Evolutionary conservation across 2,797 vertebrate species (phyloP).

Genomic region (Lindbergichthys nudifrons): DNA sequence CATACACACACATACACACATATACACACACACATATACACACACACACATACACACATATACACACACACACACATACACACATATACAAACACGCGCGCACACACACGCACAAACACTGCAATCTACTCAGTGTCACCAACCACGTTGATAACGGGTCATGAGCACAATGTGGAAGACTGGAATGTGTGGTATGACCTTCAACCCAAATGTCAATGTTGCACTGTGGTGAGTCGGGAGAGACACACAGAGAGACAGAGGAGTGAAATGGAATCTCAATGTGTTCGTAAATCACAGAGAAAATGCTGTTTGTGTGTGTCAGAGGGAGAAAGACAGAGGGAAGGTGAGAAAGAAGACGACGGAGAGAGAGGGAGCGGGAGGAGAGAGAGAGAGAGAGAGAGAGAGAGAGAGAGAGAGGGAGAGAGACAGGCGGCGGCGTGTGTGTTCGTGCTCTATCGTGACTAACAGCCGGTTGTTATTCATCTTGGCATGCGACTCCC

Average conservation of each 20-base stretch:
- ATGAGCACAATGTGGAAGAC: constrained; percentile 70
- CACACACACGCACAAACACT: constrained; percentile 22
- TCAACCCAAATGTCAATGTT: constrained; percentile 83
- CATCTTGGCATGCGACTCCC: constrained; percentile 84
- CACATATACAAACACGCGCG: constrained; percentile 3
- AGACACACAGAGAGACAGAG: constrained; percentile 44
- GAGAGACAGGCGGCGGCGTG: constrained; percentile 69
- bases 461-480: constrained; percentile 85
- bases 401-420: constrained; percentile 33
- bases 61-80: background rate
- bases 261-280: constrained; percentile 76
- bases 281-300: constrained; percentile 78
- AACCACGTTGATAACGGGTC: constrained; percentile 68
- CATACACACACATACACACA: constrained; percentile 4
- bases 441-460: constrained; percentile 81
- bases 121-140: constrained; percentile 65
- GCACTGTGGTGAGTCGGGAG: constrained; percentile 63
- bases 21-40: background rate
- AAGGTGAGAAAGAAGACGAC: constrained; percentile 47
- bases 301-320: constrained; percentile 76
- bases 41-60: background rate
- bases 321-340: constrained; percentile 49
- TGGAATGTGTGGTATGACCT: constrained; percentile 81
- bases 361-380: constrained; percentile 14
- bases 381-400: constrained; percentile 12